phyloP scores from a whole-genome alignment of 2,113 vertebrate species.

The Passer domesticus region DNA sequence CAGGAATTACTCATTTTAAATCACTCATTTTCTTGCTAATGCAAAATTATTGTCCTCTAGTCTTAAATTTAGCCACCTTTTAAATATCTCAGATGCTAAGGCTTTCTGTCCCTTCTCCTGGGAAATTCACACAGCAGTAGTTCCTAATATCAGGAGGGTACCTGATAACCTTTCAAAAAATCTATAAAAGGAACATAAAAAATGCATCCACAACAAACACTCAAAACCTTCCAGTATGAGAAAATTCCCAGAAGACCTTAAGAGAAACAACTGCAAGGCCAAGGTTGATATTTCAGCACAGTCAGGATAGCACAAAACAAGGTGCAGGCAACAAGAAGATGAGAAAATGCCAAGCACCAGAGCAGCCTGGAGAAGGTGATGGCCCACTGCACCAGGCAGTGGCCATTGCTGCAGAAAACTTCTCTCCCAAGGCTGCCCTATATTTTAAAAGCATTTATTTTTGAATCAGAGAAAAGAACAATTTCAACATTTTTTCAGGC shows the following conservation, averaged over 20 bases:
- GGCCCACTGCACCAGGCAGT: neutral
- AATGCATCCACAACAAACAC: neutral
- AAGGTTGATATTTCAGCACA: neutral
- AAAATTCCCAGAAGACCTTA: neutral
- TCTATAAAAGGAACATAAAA: neutral
- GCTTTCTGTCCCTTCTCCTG: neutral
- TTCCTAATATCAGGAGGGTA: neutral
- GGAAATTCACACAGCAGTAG: neutral
- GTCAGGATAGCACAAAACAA: neutral
- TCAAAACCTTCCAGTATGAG: neutral
- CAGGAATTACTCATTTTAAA: neutral
- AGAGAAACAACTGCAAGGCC: neutral
- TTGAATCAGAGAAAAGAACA: neutral
- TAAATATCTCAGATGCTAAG: neutral
- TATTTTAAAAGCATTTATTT: neutral
- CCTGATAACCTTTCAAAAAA: neutral
- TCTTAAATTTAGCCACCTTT: constrained; percentile 2
- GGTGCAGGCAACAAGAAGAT: neutral
- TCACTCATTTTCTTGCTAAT: neutral
- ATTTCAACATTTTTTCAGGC: neutral
- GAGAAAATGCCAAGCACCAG: neutral
- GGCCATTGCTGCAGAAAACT: neutral
- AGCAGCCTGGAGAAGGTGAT: neutral
- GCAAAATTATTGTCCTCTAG: neutral
- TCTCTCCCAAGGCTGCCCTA: neutral